A percentile compares a stretch with the other conserved stretches of the same genome.
Conservation (phyloP, 2,888 invertebrate genomes). For the Synanthedon vespiformis region DNA sequence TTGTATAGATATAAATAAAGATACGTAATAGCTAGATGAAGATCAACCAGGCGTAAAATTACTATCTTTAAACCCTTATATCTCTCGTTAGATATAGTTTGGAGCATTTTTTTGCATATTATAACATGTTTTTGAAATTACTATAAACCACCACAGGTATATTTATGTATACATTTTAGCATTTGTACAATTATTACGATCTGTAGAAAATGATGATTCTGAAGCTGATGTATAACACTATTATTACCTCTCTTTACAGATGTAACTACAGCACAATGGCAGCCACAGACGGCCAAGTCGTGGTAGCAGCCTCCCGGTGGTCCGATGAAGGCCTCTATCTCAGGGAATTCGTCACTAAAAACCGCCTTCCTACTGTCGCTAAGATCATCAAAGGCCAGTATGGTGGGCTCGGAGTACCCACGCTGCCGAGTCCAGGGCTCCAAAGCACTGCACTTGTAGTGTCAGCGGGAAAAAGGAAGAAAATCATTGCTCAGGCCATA, state of each 20-base stretch:
- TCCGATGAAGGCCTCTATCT: constrained; percentile 80
- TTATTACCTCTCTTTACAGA: constrained; percentile 45
- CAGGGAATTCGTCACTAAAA: constrained; percentile 79
- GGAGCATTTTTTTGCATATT: too few relatives aligned
- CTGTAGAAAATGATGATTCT: neutral
- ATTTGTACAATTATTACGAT: neutral
- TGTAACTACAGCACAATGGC: constrained; percentile 76
- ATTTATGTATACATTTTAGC: neutral
- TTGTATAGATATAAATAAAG: too few relatives aligned
- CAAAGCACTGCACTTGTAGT: constrained; percentile 89
- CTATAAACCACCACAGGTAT: neutral
- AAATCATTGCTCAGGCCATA: constrained; percentile 88
- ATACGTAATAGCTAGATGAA: too few relatives aligned
- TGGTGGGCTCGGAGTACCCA: constrained; percentile 89
- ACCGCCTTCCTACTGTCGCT: constrained; percentile 84
- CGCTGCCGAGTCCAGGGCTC: constrained; percentile 85
- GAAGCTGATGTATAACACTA: neutral
- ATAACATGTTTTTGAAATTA: too few relatives aligned
- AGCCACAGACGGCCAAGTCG: constrained; percentile 91
- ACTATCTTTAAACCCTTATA: too few relatives aligned
- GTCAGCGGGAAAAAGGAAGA: constrained; percentile 86
- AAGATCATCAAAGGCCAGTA: constrained; percentile 96
- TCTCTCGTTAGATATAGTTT: too few relatives aligned
- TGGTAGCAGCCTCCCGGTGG: constrained; percentile 85
- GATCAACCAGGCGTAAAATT: too few relatives aligned